Base-by-base conservation (phyloP, 2,113 vertebrate species). In the Scomber colias region DNA sequence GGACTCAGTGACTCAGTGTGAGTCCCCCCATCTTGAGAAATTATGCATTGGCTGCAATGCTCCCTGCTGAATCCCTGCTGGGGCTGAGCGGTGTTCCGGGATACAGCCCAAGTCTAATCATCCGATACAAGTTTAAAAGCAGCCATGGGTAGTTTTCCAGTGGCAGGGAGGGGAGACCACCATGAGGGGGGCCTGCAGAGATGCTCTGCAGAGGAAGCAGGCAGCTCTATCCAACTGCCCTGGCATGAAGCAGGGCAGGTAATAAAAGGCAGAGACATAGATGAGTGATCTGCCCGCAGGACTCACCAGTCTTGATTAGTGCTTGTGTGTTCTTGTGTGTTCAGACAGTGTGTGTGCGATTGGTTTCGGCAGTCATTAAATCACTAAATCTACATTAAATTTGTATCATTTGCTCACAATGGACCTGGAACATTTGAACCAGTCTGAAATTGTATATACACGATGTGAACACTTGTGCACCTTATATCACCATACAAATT, bases 41-140 rank as follows among this genome's bases (percentile, higher is more conserved):
- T 91, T 88, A 92, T 92, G 89, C 89, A 92, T 91, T 90, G 89
- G 90, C 89, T 89, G 78, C 46, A 63, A 80, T 76, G 86, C 82
- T 88, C 86, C 82, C 87, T 82, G 87, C 91, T 84, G 92, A 89
- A 92, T 84, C 84, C 91, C 84, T 83, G 92, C 93, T 93, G 92
- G 78, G 89, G 27, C 73, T 87, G 84, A 88, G 91, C 82, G 24
- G 79, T 79, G 87, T 84, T 92, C 89, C 91, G 86, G 87, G 92
- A 93, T 88, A 70, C 86, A 87, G 87, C 89, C 90, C 92, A 89
- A 87, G 89, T 85, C 92, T 92, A 91, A 93, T 92, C 93, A 92
- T 83, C 85, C 73, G 75, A 79, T 87, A 87, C 88, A 89, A 90
- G 86, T 92, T 92, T 87, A 87, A 92, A 93, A 90, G 90, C 87